Evolutionary conservation across 2,888 invertebrate species (phyloP), one percentile per base, ranked within the genome.

Genomic region (Silvanus unidentatus): DNA sequence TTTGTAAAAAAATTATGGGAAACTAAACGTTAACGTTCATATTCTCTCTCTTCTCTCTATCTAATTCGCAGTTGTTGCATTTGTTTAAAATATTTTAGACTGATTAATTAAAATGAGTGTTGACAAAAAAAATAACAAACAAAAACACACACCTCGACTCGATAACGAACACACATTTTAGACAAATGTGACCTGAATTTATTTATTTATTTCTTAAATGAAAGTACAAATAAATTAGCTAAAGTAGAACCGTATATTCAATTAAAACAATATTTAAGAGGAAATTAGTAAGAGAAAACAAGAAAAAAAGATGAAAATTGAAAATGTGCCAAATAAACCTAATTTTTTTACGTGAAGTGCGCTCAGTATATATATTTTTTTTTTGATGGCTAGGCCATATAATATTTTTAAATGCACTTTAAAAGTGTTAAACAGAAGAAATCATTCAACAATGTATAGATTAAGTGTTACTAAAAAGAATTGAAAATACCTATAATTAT

Each of bases 321-420:
- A 47, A 47, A 46, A 56, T 62, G 62, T 62, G 63, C 63, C 63
- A 63, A 63, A 62, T 53, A 51, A 40, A 41, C 32, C 8, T 30
- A 9, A 16, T 40, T 40, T 40, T 40, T 40, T 50, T 52, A 50
- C 55, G 58, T 60, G 57, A 60, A 55, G 54, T 60, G 59, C 61
- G 63, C 59, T 63, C 62, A 62, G 62, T 63, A 60, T 53, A 53
- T 49, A 55, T 63, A 61, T 51, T 50, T 57, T 40, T 45, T 36
- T 45, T 42, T 45, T 60, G 46, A 68, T 68, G 69, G 66, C 68
- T 63, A 66, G 49, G 67, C 66, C 69, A 69, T 69, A 58, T 43
- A 11, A 28, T 28, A 47, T 52, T 49, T 53, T 52, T 59, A 54
- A 57, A 60, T 65, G 58, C 70, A 67, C 70, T 70, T 69, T 63